Conservation (phyloP, 2,113 vertebrate genomes). For the Theristicus caerulescens region DNA sequence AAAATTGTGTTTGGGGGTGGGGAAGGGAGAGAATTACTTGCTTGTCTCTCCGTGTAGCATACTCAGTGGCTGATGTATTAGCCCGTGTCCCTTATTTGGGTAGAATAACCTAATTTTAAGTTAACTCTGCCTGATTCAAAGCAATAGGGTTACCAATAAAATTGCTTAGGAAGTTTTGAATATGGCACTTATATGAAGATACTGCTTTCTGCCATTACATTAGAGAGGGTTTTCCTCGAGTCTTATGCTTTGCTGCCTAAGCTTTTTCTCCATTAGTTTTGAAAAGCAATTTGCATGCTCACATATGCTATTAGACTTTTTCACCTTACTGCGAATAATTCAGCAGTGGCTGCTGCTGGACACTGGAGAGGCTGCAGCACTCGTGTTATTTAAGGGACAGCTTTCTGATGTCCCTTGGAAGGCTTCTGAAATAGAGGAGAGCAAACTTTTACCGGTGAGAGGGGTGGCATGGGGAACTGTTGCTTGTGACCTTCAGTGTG, state of each 20-base stretch:
- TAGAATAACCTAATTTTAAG: background rate
- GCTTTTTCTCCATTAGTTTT: slow-evolving; percentile 5
- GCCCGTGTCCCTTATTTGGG: fast-evolving
- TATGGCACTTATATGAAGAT: background rate
- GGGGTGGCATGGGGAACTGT: background rate
- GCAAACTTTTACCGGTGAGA: background rate
- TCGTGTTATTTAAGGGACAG: background rate
- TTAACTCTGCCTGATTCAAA: background rate
- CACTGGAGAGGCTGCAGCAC: background rate
- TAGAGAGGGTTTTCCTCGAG: background rate
- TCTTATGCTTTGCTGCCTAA: background rate
- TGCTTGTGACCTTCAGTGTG: background rate
- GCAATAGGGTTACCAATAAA: background rate
- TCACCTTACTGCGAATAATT: background rate
- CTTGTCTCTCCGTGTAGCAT: background rate
- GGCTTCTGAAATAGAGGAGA: background rate
- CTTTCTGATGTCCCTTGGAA: background rate
- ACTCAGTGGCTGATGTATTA: background rate
- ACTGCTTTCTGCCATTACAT: background rate
- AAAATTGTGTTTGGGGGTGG: background rate
- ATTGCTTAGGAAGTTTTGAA: slow-evolving; percentile 37
- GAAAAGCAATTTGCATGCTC: slow-evolving; percentile 21
- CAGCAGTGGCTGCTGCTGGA: background rate
- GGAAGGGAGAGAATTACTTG: background rate
- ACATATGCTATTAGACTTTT: background rate